Conservation (phyloP, 2,797 vertebrate species). For the Aratinga solstitialis region DNA sequence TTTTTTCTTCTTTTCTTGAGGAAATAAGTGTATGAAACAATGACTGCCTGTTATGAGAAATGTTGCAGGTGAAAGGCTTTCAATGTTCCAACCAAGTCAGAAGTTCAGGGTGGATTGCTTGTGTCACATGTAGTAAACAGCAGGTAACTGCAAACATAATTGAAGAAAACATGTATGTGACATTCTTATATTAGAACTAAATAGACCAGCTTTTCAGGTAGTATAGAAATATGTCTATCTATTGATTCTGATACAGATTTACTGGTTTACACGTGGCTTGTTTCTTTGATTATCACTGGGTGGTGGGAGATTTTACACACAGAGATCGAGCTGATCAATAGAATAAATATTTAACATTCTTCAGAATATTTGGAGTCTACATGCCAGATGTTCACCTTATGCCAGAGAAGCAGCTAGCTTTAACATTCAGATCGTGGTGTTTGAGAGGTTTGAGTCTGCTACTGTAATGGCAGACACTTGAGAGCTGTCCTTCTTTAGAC, state of each 20-base stretch:
- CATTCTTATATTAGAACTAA: not conserved
- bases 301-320: not conserved
- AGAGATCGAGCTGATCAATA: not conserved
- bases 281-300: not conserved
- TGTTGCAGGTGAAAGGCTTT: not conserved
- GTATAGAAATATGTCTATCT: not conserved
- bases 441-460: not conserved
- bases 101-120: not conserved
- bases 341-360: slow-evolving; percentile 3
- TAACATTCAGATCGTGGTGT: not conserved
- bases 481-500: not conserved
- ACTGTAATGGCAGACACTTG: not conserved
- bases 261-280: not conserved
- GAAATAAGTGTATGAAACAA: not conserved
- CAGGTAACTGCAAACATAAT: not conserved
- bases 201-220: not conserved
- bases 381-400: not conserved
- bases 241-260: not conserved
- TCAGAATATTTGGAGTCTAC: not conserved
- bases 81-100: not conserved
- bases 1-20: not conserved
- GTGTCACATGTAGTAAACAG: not conserved
- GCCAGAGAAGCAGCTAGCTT: not conserved
- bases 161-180: not conserved
- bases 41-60: not conserved